A percentile compares a stretch with the other conserved stretches of the same genome.
Evolutionary conservation across 2,113 vertebrate species (phyloP).

Genomic region (Takifugu flavidus): DNA sequence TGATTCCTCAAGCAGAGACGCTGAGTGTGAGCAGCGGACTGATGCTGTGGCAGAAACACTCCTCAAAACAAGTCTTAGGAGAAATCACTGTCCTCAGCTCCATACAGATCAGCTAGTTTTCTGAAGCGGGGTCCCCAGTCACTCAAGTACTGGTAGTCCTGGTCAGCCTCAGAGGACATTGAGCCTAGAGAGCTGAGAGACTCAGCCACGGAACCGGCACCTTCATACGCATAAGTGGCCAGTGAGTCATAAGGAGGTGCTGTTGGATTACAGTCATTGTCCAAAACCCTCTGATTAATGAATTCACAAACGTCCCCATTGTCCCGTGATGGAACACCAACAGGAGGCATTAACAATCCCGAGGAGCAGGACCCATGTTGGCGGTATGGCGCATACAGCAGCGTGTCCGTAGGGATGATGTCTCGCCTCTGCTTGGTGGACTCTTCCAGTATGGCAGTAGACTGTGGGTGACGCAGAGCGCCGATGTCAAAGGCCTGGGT

Average conservation of each 20-base stretch:
- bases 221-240: conserved; percentile 94
- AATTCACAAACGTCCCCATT: conserved; percentile 91
- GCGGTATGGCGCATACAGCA: conserved; percentile 73
- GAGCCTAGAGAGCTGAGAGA: conserved; percentile 94
- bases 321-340: conserved; percentile 60
- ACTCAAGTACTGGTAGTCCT: conserved; percentile 95
- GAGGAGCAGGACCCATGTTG: conserved; percentile 45
- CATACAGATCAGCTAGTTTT: conserved; percentile 93
- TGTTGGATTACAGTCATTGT: conserved; percentile 86
- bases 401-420: conserved; percentile 83
- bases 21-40: background rate
- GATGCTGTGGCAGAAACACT: background rate
- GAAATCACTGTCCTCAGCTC: conserved; percentile 85
- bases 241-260: conserved; percentile 93
- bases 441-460: conserved; percentile 76
- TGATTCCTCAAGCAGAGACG: too few species aligned
- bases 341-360: conserved; percentile 59
- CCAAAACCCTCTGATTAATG: conserved; percentile 91
- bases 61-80: conserved; percentile 70
- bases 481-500: conserved; percentile 95
- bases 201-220: conserved; percentile 86
- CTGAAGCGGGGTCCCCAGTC: conserved; percentile 96
- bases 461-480: conserved; percentile 84
- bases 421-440: conserved; percentile 83
- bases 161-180: conserved; percentile 82